These are phyloP conservation scores for Brienomyrus longianalis DNA, from an alignment of 2,113 vertebrate species.

Conservation along the genomic window DNA sequence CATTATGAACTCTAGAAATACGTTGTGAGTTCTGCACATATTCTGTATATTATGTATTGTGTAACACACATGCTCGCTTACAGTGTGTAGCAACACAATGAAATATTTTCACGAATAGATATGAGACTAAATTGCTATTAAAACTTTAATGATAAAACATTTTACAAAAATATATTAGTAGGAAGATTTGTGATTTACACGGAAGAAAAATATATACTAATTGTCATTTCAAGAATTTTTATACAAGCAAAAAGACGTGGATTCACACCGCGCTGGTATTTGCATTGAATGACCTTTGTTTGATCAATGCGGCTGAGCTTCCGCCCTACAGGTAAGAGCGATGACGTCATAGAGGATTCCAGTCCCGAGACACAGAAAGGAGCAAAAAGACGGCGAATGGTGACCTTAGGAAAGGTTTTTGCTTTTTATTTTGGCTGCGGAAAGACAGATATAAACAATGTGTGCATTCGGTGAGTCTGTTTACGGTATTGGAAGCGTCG, in stretches of 20 bases:
- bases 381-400: not conserved
- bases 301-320: not conserved
- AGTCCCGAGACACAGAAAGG: not conserved
- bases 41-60: not conserved
- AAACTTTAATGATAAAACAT: not conserved
- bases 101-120: not conserved
- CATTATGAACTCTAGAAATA: not conserved
- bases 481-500: not conserved
- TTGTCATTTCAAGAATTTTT: not conserved
- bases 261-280: not conserved
- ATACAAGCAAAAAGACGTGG: not conserved
- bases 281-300: conserved; percentile 17
- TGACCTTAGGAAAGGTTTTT: not conserved
- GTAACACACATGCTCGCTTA: not conserved
- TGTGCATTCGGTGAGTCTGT: conserved; percentile 25
- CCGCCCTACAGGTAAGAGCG: conserved; percentile 12
- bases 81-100: not conserved
- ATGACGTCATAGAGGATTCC: not conserved
- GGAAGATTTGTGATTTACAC: not conserved
- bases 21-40: not conserved
- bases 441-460: not conserved
- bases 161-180: not conserved
- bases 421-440: not conserved
- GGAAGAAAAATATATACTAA: not conserved
- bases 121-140: not conserved